A percentile compares a stretch with the other conserved stretches of the same genome.
Evolutionary conservation across 1,140 invertebrate genomes (phyloP).

Genomic region (Macrobrachium rosenbergii): DNA sequence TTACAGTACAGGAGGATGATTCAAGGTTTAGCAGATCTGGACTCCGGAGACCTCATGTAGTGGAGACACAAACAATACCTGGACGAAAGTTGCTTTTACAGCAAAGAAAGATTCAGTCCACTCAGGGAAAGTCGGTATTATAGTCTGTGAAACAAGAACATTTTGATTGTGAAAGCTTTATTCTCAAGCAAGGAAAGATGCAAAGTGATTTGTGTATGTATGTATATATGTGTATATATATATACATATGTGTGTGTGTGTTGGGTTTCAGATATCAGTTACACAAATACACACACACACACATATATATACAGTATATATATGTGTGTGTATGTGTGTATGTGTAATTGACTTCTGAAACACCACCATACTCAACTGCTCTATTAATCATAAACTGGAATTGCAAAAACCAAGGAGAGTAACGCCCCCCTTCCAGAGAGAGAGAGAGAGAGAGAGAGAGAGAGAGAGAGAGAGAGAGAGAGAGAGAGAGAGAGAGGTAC

Average conservation of each 20-base stretch:
- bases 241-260: background rate
- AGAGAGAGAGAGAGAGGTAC: constrained; percentile 4
- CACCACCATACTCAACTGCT: background rate
- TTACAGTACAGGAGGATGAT: too few relatives aligned
- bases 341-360: too few relatives aligned
- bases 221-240: constrained; percentile 28
- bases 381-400: background rate
- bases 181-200: background rate
- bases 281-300: constrained; percentile 3
- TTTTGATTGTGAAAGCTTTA: background rate
- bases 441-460: background rate
- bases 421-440: background rate
- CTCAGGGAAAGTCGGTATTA: too few relatives aligned
- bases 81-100: too few relatives aligned
- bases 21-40: too few relatives aligned
- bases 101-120: too few relatives aligned
- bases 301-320: background rate
- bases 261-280: background rate
- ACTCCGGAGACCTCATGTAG: too few relatives aligned
- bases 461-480: constrained; percentile 6
- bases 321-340: constrained; percentile 1
- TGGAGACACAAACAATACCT: too few relatives aligned
- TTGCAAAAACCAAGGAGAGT: background rate
- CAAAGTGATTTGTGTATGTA: background rate
- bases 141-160: too few relatives aligned